Evolutionary conservation across 2,888 invertebrate genomes (phyloP).

Genomic region (Hypsopygia costalis): DNA sequence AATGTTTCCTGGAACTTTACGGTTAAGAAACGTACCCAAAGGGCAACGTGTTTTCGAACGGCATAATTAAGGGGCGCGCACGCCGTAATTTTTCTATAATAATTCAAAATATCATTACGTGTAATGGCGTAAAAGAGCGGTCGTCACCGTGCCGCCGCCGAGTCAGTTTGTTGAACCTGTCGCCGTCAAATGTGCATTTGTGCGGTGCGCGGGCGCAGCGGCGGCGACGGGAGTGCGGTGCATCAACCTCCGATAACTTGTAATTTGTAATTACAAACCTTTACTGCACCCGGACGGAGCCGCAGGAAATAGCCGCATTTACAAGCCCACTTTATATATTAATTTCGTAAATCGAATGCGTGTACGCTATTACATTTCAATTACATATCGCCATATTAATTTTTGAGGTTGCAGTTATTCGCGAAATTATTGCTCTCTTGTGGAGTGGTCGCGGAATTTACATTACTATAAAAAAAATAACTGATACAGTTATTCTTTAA

Average conservation of each 20-base stretch:
- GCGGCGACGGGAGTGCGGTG: slow-evolving; percentile 45
- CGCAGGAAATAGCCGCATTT: slow-evolving; percentile 64
- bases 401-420: neutral
- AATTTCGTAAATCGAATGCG: slow-evolving; percentile 49
- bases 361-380: slow-evolving; percentile 27
- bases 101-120: slow-evolving; percentile 60
- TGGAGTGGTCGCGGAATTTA: too few species aligned
- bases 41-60: slow-evolving; percentile 37
- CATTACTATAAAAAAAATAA: too few species aligned
- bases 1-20: slow-evolving; percentile 37
- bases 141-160: slow-evolving; percentile 47
- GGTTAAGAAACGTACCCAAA: slow-evolving; percentile 28
- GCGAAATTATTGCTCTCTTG: too few species aligned
- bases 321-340: slow-evolving; percentile 53
- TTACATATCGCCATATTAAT: slow-evolving; percentile 10
- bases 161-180: slow-evolving; percentile 74
- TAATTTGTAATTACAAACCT: slow-evolving; percentile 76
- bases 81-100: slow-evolving; percentile 51
- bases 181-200: slow-evolving; percentile 64
- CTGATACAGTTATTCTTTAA: too few species aligned
- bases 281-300: slow-evolving; percentile 63
- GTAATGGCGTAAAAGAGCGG: slow-evolving; percentile 61
- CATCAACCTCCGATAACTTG: slow-evolving; percentile 77
- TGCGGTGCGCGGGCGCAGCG: slow-evolving; percentile 41
- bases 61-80: slow-evolving; percentile 40